Evolutionary conservation across 1,140 invertebrate genomes (phyloP), one percentile per base, ranked within the genome.

Genomic region (Ostrea edulis): DNA sequence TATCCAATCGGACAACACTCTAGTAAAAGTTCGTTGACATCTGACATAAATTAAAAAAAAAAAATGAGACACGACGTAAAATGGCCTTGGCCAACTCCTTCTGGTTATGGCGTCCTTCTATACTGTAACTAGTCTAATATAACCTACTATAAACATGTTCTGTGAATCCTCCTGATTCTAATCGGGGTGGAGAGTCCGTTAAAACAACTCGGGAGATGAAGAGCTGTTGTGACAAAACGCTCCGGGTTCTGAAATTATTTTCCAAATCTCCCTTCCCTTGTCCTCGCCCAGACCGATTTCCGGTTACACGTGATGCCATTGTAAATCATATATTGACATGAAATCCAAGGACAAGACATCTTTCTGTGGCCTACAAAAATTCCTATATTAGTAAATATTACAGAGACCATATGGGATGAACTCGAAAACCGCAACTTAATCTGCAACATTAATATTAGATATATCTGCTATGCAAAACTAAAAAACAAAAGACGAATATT

Each of bases 21-120:
- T 62, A n/a, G 14, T 62, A 62, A 77, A 77, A 29, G 68, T 77
- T 77, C 68, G 29, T 35, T 77, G 68, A 77, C 68, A 29, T 77
- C 29, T 25, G 14, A 25, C 14, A 62, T 62, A 62, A n/a, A 14
- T n/a, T n/a, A n/a, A n/a, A n/a, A n/a, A 44, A 20, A 20, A 0
- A 62, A 62, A 14, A 29, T 29, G 7, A 71, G 14, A 2, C 29
- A 71, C 29, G 68, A 29, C 8, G 68, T 25, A 71, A 25, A 71
- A 29, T 25, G 68, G 14, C 68, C 68, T 4, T 77, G 68, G 29
- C 68, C 68, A 29, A 29, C 9, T 29, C 12, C 68, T 17, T 29
- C 25, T 2, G 68, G 55, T 7, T 62, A n/a, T 20, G 17, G 5
- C 20, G 55, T 17, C 35, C 35, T 44, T 62, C 55, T 20, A n/a